These are phyloP conservation scores for Drosophila picticornis DNA, from an alignment of 2,888 invertebrate species.

Conservation along the genomic window DNA sequence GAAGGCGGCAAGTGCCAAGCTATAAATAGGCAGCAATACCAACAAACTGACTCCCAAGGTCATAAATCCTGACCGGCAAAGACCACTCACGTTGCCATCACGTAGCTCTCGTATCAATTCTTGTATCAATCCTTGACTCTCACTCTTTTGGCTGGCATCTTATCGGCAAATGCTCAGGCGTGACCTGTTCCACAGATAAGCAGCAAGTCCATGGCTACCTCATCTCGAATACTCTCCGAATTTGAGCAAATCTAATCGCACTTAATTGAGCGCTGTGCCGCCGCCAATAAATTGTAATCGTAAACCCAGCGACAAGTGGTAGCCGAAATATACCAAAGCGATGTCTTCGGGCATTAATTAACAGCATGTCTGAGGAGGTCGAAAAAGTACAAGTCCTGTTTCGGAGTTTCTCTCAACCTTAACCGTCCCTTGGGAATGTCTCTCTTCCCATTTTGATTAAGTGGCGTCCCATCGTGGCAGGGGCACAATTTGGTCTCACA, in stretches of 20 bases:
- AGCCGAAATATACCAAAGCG: constrained; percentile 8
- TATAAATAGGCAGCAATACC: constrained; percentile 52
- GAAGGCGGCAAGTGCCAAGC: constrained; percentile 52
- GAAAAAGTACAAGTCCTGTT: constrained; percentile 42
- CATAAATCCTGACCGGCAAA: constrained; percentile 34
- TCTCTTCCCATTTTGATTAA: constrained; percentile 52
- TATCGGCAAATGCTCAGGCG: constrained; percentile 51
- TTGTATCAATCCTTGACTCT: constrained; percentile 22
- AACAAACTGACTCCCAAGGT: constrained; percentile 10
- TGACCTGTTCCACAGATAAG: constrained; percentile 52
- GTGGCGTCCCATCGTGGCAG: constrained; percentile 59
- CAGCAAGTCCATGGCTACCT: constrained; percentile 51
- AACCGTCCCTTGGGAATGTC: constrained; percentile 38
- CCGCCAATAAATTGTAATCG: constrained; percentile 52
- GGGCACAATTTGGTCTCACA: constrained; percentile 21
- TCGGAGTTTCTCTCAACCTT: constrained; percentile 23
- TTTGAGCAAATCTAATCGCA: constrained; percentile 64
- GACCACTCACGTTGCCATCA: constrained; percentile 55
- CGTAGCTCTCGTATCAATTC: background rate
- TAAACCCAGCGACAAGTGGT: constrained; percentile 33
- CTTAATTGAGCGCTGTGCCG: constrained; percentile 55
- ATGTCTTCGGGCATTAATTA: constrained; percentile 51
- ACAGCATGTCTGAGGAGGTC: constrained; percentile 34
- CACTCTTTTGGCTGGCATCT: constrained; percentile 24
- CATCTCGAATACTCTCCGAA: constrained; percentile 24